Base-by-base conservation (phyloP, 2,797 vertebrate species). In the Alauda arvensis region DNA sequence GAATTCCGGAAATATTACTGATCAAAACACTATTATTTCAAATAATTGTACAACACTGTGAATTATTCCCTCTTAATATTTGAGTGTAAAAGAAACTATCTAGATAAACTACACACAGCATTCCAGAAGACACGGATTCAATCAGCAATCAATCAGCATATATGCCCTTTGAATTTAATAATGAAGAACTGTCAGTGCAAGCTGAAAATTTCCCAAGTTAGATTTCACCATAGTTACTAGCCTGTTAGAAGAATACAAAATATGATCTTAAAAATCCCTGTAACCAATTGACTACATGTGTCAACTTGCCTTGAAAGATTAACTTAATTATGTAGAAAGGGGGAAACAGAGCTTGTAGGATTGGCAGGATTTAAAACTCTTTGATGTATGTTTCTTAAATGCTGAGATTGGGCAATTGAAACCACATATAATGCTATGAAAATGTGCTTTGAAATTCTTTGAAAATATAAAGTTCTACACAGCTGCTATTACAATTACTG, bases 251-350 rank as follows among this genome's bases (percentile, higher is more conserved):
- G 31, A 74, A 83, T 70, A 55, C 29, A n/a, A 87, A 92, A 88
- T 72, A 46, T 13, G 61, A 78, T 76, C 52, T 82, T 75, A 69
- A 94, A 95, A 93, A 65, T 93, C 75, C 83, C 65, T 88, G 57
- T 83, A 85, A 82, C 46, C 79, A 62, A 91, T 91, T 79, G 93
- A 89, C 88, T 91, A 94, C 83, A 77, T 83, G n/a, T 75, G 78
- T 92, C 82, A 87, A 88, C 51, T 88, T 90, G 87, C 77, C 88
- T 92, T 91, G 70, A 95, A 94, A 91, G 55, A 95, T 94, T 91
- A 87, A 80, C 61, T 94, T 93, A 93, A 94, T 95, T 93, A 92
- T 37, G 53, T 8, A 90, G 85, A 85, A 67, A 79, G 40, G 12
- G 39, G 70, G 60, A 88, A 91, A 63, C 59, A 77, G 82, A 91